Conservation (phyloP, 2,113 vertebrate genomes). For the Coturnix japonica region DNA sequence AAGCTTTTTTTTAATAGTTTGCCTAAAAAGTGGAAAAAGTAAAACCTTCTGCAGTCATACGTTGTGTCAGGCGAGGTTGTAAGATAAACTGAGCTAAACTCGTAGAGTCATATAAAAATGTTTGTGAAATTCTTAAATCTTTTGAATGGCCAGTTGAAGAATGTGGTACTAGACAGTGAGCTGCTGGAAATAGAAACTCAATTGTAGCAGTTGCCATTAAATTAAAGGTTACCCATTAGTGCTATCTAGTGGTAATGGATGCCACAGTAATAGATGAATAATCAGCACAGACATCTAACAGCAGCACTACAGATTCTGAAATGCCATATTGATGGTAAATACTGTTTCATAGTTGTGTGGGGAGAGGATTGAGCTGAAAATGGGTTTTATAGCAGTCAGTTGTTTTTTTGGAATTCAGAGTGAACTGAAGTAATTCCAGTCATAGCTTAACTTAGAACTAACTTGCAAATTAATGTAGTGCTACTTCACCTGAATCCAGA, state of each 20-base stretch:
- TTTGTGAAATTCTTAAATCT: background rate
- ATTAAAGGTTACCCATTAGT: background rate
- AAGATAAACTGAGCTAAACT: background rate
- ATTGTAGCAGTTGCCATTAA: background rate
- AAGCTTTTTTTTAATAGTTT: background rate
- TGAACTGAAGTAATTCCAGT: background rate
- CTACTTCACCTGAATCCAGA: no score
- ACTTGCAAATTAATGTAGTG: background rate
- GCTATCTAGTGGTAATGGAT: background rate
- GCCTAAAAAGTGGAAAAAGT: background rate
- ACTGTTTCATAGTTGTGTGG: background rate
- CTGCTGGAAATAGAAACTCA: background rate
- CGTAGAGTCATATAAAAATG: background rate
- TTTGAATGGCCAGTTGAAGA: background rate
- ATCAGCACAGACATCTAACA: background rate
- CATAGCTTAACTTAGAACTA: background rate
- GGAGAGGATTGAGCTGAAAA: background rate
- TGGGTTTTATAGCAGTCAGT: background rate
- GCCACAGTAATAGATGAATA: background rate
- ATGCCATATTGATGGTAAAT: background rate
- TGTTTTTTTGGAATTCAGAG: background rate
- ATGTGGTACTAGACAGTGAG: background rate
- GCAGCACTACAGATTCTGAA: background rate
- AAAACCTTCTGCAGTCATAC: background rate
- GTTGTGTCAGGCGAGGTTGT: background rate